Conservation (phyloP, 2,888 invertebrate genomes). For the Pristionchus arcanus region DNA sequence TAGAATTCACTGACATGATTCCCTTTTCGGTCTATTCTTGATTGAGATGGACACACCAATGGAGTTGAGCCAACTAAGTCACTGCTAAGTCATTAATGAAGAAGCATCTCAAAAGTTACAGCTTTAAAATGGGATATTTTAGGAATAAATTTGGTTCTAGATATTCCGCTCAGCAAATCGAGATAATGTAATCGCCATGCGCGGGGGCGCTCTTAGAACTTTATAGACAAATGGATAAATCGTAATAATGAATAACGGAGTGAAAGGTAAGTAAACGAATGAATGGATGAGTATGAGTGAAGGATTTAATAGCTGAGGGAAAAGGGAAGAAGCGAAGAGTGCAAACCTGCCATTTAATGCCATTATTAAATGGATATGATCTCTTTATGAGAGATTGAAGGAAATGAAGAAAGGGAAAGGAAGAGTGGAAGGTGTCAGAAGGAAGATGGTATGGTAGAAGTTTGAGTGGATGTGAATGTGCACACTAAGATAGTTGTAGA, state of each 20-base stretch:
- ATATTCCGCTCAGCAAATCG: too few relatives aligned
- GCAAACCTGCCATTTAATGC: neutral
- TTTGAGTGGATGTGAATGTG: neutral
- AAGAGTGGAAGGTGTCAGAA: neutral
- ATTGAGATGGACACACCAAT: constrained; percentile 33
- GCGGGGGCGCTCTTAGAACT: too few relatives aligned
- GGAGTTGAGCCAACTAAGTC: constrained; percentile 25
- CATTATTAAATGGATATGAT: neutral
- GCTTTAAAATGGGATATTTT: too few relatives aligned
- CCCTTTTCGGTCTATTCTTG: neutral
- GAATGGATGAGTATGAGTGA: neutral
- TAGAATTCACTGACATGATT: constrained; percentile 31
- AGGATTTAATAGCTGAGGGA: neutral
- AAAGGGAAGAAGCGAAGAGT: neutral
- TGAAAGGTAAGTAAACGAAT: neutral
- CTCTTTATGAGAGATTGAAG: neutral
- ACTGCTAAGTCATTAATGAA: constrained; percentile 42
- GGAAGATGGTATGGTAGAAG: neutral
- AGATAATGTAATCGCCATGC: too few relatives aligned
- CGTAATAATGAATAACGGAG: neutral
- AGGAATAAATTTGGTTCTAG: too few relatives aligned
- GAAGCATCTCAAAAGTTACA: constrained; percentile 45
- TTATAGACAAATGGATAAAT: neutral
- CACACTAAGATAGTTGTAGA: neutral
- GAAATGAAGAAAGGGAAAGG: neutral